These are phyloP conservation scores for Pantala flavescens DNA, from an alignment of 1,140 invertebrate genomes.

Conservation along the genomic window DNA sequence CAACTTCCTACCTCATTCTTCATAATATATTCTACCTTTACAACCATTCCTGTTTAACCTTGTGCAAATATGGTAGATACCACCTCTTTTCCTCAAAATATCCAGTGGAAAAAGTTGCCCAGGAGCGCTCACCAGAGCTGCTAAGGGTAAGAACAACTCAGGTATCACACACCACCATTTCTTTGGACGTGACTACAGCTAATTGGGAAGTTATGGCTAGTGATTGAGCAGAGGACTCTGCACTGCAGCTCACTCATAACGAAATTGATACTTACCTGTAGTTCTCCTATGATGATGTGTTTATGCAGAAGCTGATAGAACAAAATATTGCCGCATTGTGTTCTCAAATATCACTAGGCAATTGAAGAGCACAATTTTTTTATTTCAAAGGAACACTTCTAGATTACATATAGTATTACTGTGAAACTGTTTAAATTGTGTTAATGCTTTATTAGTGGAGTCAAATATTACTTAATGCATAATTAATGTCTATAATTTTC, in stretches of 20 bases:
- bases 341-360: no score
- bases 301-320: no score
- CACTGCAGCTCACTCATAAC: conserved; percentile 7
- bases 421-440: no score
- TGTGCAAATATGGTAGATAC: not conserved
- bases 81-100: not conserved
- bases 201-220: not conserved
- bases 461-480: no score
- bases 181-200: not conserved
- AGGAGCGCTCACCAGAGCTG: not conserved
- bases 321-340: no score
- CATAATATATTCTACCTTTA: not conserved
- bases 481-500: no score
- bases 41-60: not conserved
- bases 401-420: no score
- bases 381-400: no score
- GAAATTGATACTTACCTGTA: not conserved
- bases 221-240: not conserved
- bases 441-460: no score
- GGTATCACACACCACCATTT: conserved; percentile 1
- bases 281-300: no score
- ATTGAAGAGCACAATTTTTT: no score
- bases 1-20: not conserved
- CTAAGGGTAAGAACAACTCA: conserved; percentile 5
- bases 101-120: not conserved